phyloP scores from a whole-genome alignment of 2,797 vertebrate genomes.

The Oreortyx pictus region DNA sequence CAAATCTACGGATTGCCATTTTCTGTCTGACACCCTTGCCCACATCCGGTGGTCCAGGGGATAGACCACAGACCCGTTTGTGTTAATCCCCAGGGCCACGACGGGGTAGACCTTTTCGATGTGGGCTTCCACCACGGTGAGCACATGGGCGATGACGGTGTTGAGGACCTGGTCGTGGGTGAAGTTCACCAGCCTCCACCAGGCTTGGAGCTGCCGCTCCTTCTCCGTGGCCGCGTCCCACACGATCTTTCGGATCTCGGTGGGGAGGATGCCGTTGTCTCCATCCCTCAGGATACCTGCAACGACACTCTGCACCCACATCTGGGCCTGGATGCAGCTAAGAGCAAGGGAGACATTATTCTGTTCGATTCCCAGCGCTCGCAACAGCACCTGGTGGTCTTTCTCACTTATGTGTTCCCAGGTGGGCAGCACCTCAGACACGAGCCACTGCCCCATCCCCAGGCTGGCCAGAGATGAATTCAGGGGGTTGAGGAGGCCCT shows the following conservation, averaged over 20 bases:
- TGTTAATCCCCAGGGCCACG: constrained; percentile 59
- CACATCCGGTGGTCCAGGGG: constrained; percentile 71
- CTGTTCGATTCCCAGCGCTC: constrained; percentile 35
- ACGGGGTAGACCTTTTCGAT: constrained; percentile 68
- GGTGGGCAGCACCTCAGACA: constrained; percentile 62
- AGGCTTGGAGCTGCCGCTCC: constrained; percentile 69
- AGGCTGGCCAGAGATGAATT: constrained; percentile 65
- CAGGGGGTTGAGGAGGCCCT: constrained; percentile 49
- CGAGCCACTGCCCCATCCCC: constrained; percentile 67
- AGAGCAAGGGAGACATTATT: constrained; percentile 67
- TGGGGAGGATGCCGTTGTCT: constrained; percentile 49
- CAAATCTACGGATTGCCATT: constrained; percentile 62
- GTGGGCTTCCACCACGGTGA: constrained; percentile 45
- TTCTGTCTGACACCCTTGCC: constrained; percentile 49
- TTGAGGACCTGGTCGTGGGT: constrained; percentile 57
- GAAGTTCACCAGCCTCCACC: constrained; percentile 72
- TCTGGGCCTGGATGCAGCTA: constrained; percentile 72
- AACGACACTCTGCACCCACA: constrained; percentile 72
- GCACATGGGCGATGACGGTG: constrained; percentile 11
- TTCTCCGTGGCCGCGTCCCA: constrained; percentile 53
- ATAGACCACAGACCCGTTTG: constrained; percentile 51
- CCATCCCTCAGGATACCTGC: constrained; percentile 70
- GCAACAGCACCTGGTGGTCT: constrained; percentile 58
- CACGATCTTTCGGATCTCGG: constrained; percentile 64
- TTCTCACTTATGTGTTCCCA: constrained; percentile 65